Conservation (phyloP, 2,113 vertebrate genomes). For the Rhinolophus sinicus region DNA sequence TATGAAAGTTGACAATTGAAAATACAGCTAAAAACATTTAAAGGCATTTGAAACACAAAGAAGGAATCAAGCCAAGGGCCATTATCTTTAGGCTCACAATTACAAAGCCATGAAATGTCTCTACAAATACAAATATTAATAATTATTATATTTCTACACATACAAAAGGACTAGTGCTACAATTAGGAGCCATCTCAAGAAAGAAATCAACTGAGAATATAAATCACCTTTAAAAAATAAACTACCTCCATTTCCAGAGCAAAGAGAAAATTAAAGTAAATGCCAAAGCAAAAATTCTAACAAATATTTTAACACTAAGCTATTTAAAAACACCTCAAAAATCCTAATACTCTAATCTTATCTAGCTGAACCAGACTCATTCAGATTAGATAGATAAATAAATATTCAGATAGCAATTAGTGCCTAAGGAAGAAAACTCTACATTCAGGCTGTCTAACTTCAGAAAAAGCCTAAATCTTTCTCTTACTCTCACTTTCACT, state of each 20-base stretch:
- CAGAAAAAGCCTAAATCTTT: slow-evolving; percentile 37
- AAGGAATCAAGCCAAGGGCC: neutral
- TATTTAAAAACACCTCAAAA: slow-evolving; percentile 31
- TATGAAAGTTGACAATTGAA: slow-evolving; percentile 22
- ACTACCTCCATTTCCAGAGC: slow-evolving; percentile 14
- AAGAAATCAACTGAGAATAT: slow-evolving; percentile 48
- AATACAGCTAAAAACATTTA: slow-evolving; percentile 38
- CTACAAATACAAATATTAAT: neutral
- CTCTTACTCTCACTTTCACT: slow-evolving; percentile 73
- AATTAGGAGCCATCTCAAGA: neutral
- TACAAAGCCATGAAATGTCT: slow-evolving; percentile 38
- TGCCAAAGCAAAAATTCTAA: slow-evolving; percentile 59
- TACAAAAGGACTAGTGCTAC: neutral
- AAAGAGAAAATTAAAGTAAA: slow-evolving; percentile 54
- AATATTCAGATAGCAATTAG: slow-evolving; percentile 47
- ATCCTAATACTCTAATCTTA: slow-evolving; percentile 44
- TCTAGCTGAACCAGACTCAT: slow-evolving; percentile 55
- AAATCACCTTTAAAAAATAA: slow-evolving; percentile 58
- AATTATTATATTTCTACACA: slow-evolving; percentile 18
- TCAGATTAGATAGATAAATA: slow-evolving; percentile 54
- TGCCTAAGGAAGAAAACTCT: slow-evolving; percentile 29
- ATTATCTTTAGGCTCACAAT: slow-evolving; percentile 41
- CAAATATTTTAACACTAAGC: neutral
- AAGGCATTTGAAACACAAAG: slow-evolving; percentile 27
- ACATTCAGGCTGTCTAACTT: neutral